Conservation (phyloP, 2,113 vertebrate genomes). For the Phasianus colchicus region DNA sequence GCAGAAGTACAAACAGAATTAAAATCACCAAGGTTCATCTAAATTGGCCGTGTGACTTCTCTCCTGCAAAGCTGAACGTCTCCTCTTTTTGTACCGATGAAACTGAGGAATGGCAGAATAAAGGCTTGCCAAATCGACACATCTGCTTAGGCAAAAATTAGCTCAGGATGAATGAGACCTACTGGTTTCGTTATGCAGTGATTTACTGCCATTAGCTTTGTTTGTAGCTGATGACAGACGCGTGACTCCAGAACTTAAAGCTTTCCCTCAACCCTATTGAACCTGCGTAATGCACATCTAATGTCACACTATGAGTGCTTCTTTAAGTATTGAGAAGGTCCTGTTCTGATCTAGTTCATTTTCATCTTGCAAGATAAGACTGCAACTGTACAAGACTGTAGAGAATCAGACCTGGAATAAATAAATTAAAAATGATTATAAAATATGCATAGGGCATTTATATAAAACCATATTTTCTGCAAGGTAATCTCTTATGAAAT, state of each 20-base stretch:
- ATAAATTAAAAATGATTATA: conserved; percentile 23
- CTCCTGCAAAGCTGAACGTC: not conserved
- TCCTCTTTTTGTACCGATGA: not conserved
- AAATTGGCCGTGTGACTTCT: not conserved
- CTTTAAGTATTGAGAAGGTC: not conserved
- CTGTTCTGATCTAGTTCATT: not conserved
- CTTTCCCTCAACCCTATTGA: not conserved
- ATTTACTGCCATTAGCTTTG: not conserved
- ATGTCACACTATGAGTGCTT: too few relatives aligned
- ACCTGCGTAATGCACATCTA: not conserved
- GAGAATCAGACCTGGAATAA: not conserved
- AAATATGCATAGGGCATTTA: conserved; percentile 47
- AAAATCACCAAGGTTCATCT: not conserved
- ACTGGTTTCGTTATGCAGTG: not conserved
- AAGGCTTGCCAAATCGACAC: not conserved
- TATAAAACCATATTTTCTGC: conserved; percentile 28
- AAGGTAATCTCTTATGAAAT: conserved; percentile 23
- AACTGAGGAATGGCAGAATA: not conserved
- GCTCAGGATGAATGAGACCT: not conserved
- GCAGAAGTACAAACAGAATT: not conserved
- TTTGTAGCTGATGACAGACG: not conserved
- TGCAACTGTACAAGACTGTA: not conserved
- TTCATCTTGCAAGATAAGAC: not conserved
- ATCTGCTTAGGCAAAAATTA: not conserved
- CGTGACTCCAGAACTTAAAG: not conserved